Base-by-base conservation (phyloP, 2,113 vertebrate species). In the Saguinus midas region DNA sequence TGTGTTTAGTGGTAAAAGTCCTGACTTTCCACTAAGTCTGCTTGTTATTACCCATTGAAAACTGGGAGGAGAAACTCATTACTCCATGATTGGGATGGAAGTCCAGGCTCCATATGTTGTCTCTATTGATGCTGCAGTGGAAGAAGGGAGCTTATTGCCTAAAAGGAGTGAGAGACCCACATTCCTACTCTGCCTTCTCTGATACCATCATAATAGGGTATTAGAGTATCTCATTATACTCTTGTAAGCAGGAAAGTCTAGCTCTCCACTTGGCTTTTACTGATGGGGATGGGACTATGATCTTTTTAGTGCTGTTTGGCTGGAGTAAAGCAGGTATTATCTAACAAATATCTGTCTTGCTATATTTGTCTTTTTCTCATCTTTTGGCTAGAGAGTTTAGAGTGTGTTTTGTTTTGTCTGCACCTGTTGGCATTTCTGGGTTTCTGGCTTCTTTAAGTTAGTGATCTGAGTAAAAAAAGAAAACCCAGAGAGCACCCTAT, bases 371-470 rank as follows among this genome's bases (percentile, higher is more conserved):
- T 13, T 73, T 48, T 94, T 48, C 35, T 50, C 3, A 27, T 50
- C 5, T 21, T 73, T 73, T 92, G 37, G 35, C n/a, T 43, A 57
- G 10, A 72, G 10, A 94, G 1, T 78, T 13, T 7, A 37, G 18
- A 32, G 6, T 68, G 9, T 58, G 58, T 68, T 18, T 5, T 52
- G 64, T 32, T 85, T 76, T 57, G 6, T 58, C 3, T 83, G 9
- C 0, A 1, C 7, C 0, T 16, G 5, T 3, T 70, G 37, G 18
- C 5, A 18, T 58, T 86, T 45, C n/a, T 27, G 14, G 6, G 11
- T 55, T 83, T 61, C 27, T 40, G 1, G 1, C 5, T 90, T 89
- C 27, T 86, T 78, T 37, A 81, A 32, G 5, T 70, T 32, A 81
- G 8, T 37, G 9, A n/a, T 82, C 9, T 29, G 10, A 20, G 4